Conservation (phyloP, 92 coral and sea anemone genomes). For the Epizoanthus stellaris region DNA sequence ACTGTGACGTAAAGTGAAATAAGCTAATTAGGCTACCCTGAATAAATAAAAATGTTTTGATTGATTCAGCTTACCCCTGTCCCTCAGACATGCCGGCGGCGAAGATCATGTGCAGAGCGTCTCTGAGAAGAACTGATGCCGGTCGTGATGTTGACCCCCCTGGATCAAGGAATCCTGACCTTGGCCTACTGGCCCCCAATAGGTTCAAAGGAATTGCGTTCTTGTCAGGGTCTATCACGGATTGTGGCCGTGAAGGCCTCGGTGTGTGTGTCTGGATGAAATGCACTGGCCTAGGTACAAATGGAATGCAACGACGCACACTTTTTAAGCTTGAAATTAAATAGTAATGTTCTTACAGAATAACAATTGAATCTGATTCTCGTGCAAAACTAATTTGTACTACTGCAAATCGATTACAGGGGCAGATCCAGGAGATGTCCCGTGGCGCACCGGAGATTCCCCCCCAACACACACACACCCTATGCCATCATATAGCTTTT, state of each 20-base stretch:
- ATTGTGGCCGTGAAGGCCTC: conserved; percentile 37
- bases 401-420: too few species aligned
- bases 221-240: conserved; percentile 32
- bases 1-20: too few species aligned
- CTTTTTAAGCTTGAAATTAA: too few species aligned
- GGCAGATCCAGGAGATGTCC: too few species aligned
- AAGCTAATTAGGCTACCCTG: too few species aligned
- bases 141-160: conserved; percentile 36
- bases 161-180: conserved; percentile 33
- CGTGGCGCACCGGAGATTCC: too few species aligned
- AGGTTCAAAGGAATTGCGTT: neutral
- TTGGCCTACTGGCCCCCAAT: neutral
- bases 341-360: too few species aligned
- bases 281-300: conserved; percentile 34
- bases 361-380: too few species aligned
- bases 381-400: too few species aligned
- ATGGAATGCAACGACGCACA: neutral
- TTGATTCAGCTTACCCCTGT: conserved; percentile 6
- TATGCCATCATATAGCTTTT: too few species aligned
- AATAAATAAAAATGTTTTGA: neutral
- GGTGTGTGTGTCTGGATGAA: conserved; percentile 43
- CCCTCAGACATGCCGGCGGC: conserved; percentile 23
- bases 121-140: conserved; percentile 39
- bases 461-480: too few species aligned
- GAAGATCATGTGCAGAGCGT: conserved; percentile 38